A percentile compares a stretch with the other conserved stretches of the same genome.
Conservation (phyloP, 1,140 invertebrate genomes). For the Sarcophaga bullata region DNA sequence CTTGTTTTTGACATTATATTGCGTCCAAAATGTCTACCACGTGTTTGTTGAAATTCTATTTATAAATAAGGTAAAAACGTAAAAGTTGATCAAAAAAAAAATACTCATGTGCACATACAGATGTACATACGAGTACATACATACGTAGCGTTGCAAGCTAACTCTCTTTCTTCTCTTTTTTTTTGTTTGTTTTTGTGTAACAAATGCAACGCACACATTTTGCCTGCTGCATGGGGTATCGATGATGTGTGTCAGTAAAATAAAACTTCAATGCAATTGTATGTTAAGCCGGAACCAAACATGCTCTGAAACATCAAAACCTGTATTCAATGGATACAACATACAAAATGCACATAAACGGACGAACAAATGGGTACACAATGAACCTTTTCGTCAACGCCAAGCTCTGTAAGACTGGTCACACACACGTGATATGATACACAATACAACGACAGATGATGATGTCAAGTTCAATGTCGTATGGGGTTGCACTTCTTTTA, state of each 20-base stretch:
- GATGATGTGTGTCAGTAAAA: conserved; percentile 14
- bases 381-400: no score
- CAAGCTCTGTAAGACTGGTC: not conserved
- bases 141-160: not conserved
- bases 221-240: not conserved
- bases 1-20: no score
- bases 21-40: no score
- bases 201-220: not conserved
- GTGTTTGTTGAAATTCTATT: no score
- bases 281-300: not conserved
- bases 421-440: conserved; percentile 6
- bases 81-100: no score
- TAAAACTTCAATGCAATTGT: not conserved
- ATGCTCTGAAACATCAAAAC: not conserved
- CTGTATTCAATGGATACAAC: not conserved
- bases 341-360: not conserved
- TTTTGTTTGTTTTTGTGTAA: no score
- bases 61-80: no score
- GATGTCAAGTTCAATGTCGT: conserved; percentile 20
- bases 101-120: no score
- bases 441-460: not conserved
- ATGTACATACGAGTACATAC: no score
- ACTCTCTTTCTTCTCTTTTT: not conserved
- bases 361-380: not conserved
- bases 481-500: conserved; percentile 17